A percentile compares a stretch with the other conserved stretches of the same genome.
Evolutionary conservation across 1,140 invertebrate species (phyloP).

Genomic region (Drosophila ohnishii): DNA sequence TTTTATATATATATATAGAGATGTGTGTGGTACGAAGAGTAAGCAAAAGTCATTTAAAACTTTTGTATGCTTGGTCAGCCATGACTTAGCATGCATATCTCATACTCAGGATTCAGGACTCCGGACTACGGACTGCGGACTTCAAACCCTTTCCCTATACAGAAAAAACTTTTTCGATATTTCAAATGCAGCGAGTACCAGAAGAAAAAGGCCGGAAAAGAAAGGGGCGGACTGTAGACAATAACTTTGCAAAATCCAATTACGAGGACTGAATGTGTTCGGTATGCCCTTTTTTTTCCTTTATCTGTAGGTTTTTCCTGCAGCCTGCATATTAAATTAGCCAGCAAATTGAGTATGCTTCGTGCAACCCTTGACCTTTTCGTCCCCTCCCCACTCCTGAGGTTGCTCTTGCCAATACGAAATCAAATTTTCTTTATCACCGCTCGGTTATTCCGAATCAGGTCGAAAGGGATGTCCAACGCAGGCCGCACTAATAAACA

Average conservation of each 20-base stretch:
- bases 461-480: constrained; percentile 10
- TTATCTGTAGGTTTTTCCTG: constrained; percentile 45
- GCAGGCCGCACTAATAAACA: constrained; percentile 43
- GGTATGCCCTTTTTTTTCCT: constrained; percentile 41
- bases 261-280: constrained; percentile 49
- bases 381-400: neutral
- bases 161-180: constrained; percentile 75
- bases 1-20: constrained; percentile 30
- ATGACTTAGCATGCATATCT: constrained; percentile 67
- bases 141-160: constrained; percentile 39
- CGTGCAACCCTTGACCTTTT: constrained; percentile 43
- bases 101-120: constrained; percentile 30
- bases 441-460: constrained; percentile 36
- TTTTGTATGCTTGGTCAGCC: constrained; percentile 74
- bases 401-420: constrained; percentile 57
- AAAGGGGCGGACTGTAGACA: constrained; percentile 49
- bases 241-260: constrained; percentile 77
- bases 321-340: constrained; percentile 78
- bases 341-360: constrained; percentile 64
- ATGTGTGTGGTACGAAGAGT: constrained; percentile 46
- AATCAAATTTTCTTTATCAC: constrained; percentile 72
- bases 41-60: constrained; percentile 80
- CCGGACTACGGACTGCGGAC: neutral
- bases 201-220: constrained; percentile 7
- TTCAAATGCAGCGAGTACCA: constrained; percentile 65